phyloP scores from a whole-genome alignment of 2,797 vertebrate species.

The Molossus alvarezi region DNA sequence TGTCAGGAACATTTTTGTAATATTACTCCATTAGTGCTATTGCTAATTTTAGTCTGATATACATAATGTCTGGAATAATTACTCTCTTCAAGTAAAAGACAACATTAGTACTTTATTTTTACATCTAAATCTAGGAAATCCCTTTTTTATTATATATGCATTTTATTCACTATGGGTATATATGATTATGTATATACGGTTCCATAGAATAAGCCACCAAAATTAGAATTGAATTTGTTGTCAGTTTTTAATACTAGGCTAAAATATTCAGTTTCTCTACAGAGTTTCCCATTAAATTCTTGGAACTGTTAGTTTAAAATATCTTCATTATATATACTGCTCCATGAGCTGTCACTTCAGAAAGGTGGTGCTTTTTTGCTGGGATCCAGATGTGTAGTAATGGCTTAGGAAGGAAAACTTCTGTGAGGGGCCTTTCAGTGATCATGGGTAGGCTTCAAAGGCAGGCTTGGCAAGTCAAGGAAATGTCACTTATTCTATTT shows the following conservation, averaged over 20 bases:
- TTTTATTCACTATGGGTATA: neutral
- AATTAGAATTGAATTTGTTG: neutral
- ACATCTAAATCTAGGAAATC: neutral
- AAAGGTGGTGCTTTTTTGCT: neutral
- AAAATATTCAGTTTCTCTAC: neutral
- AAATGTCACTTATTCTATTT: constrained; percentile 72
- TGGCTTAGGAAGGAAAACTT: constrained; percentile 45
- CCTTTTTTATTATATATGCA: neutral
- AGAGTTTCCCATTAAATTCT: neutral
- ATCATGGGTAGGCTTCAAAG: neutral
- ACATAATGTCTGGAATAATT: neutral
- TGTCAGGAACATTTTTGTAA: neutral
- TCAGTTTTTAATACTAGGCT: neutral
- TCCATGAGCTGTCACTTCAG: neutral
- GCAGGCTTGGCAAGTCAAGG: constrained; percentile 42
- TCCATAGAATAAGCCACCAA: neutral
- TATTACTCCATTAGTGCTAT: neutral
- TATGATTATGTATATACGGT: neutral
- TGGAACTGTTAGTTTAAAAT: neutral
- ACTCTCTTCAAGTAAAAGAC: neutral
- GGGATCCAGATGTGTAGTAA: neutral
- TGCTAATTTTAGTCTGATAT: neutral
- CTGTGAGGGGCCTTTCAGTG: neutral
- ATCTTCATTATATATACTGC: neutral
- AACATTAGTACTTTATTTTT: neutral